Evolutionary conservation across 1,140 invertebrate genomes (phyloP), one percentile per base, ranked within the genome.

Genomic region (Palaemon carinicauda): DNA sequence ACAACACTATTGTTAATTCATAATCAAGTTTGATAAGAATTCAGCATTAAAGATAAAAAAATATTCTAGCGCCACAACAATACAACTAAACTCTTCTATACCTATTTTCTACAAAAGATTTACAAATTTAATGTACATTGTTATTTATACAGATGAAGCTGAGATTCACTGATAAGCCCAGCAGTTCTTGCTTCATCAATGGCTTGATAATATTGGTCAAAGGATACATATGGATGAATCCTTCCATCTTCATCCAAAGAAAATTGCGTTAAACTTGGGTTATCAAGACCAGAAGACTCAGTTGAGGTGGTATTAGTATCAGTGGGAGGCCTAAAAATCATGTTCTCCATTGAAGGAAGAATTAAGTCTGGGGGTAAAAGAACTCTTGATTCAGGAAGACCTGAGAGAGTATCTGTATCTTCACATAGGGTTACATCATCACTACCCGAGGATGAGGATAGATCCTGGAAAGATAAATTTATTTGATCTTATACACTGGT

Each of bases 201-300:
- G 89, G 95, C 95, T 87, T 93, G 92, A 91, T 95, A 96, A 93
- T 95, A 97, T 89, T 95, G 95, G 0, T 94, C 93, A 91, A 97
- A 98, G 91, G 97, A 95, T 0, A 97, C 96, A 91, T 98, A 97
- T 4, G 96, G 93, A 87, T 94, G 93, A n/a, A 97, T 94, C 89
- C 92, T 93, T 21, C 93, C 93, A 89, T 96, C 94, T 87, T 91
- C 91, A 90, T 93, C 93, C 52, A 93, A 90, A 52, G 91, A 91
- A 31, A 93, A 89, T 89, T 91, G 90, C 27, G 90, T 90, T 12
- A 88, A 79, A n/a, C 88, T 88, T 27, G 87, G 82, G 21, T 84
- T 83, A 87, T 89, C 65, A 51, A 91, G 33, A 29, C 87, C 80
- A 19, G 89, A 89, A 24, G 87, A 89, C 33, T 90, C 88, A 9